These are phyloP conservation scores for Drosophila gaucha DNA, from an alignment of 2,888 invertebrate genomes.

Conservation along the genomic window DNA sequence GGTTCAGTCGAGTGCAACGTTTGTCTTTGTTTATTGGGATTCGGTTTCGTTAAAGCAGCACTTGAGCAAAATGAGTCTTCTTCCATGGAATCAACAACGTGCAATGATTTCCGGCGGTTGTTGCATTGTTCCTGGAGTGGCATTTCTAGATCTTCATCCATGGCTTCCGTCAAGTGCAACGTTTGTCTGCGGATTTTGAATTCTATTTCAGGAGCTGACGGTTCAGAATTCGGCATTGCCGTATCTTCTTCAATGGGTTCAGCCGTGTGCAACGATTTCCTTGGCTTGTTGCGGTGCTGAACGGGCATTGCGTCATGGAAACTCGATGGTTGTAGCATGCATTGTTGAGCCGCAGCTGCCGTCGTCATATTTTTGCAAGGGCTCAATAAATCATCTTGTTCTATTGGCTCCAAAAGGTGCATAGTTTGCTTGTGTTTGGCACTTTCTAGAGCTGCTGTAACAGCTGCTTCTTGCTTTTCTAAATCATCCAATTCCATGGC, in stretches of 20 bases:
- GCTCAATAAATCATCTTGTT: background rate
- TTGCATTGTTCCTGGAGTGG: background rate
- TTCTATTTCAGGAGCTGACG: too few species aligned
- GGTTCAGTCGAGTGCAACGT: slow-evolving; percentile 13
- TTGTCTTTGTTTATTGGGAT: background rate
- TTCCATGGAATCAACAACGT: background rate
- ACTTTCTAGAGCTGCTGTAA: slow-evolving; percentile 19
- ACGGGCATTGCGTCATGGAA: background rate
- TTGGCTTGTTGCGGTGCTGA: background rate
- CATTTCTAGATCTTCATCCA: slow-evolving; percentile 1
- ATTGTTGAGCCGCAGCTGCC: background rate
- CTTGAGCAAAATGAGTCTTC: background rate
- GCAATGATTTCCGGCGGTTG: slow-evolving; percentile 4
- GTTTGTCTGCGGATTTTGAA: background rate
- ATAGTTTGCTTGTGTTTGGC: slow-evolving; percentile 15
- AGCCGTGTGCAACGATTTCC: slow-evolving; percentile 5
- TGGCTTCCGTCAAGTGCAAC: background rate
- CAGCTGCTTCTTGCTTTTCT: slow-evolving; percentile 36
- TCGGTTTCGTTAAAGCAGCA: background rate
- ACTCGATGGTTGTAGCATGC: background rate
- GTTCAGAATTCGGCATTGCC: background rate
- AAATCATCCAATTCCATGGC: slow-evolving; percentile 55
- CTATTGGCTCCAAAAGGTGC: slow-evolving; percentile 2
- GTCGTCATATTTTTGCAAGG: background rate
- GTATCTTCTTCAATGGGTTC: slow-evolving; percentile 13